Base-by-base conservation (phyloP, 2,113 vertebrate genomes). In the Myanophis thanlyinensis region DNA sequence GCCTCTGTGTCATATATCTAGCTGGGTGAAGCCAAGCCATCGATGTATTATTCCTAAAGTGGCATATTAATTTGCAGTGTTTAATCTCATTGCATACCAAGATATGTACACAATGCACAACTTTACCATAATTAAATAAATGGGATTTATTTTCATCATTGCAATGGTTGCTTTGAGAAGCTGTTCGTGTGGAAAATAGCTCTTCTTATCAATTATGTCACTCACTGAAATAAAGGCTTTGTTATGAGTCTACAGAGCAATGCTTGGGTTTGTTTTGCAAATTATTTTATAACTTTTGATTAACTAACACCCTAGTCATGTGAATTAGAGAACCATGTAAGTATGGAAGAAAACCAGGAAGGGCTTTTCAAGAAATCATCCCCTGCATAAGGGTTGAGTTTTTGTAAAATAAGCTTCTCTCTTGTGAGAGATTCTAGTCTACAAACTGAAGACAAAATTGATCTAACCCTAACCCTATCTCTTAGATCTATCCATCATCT, bases 91-190 rank as follows among this genome's bases (percentile, higher is more conserved):
- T 91, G 87, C 67, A 47, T 15, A 80, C 93, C 93, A 94, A 94
- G 62, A 90, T 92, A 73, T 90, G 52, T 87, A 30, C 54, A 22
- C 62, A 3, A 5, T 95, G 59, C 5, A 47, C 52, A 94, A 44
- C 5, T 89, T 94, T 93, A 59, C 47, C 7, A 44, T 88, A 73
- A 35, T 35, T 89, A 52, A 92, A 35, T 67, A 94, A 94, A 35
- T 30, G n/a, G 35, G 3, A 4, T 87, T 95, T 95, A 7, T 94
- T 95, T 94, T 59, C 93, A 93, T 94, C 0, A 92, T 89, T 89
- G 91, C 48, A 92, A 92, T 94, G 35, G 92, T 90, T 95, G 47
- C 12, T 92, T 95, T 88, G 51, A 92, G 91, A 12, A 27, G 7
- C 88, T 87, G 49, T 93, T 95, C 23, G 85, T 92, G 62, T 93